phyloP scores from a whole-genome alignment of 1,140 invertebrate species.

The Drosophila carrolli region DNA sequence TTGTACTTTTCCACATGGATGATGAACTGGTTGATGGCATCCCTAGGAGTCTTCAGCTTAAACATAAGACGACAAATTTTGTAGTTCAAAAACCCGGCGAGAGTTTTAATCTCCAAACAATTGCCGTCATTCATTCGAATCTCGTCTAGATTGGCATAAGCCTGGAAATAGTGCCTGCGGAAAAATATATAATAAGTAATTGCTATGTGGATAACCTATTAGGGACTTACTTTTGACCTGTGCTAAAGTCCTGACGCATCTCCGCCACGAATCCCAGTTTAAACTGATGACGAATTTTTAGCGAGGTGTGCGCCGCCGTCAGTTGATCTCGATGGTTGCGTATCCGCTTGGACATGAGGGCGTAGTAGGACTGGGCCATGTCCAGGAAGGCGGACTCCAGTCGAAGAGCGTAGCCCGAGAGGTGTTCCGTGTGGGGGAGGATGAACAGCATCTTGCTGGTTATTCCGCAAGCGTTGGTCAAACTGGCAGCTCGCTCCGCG shows the following conservation, averaged over 20 bases:
- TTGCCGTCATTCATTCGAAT: slow-evolving; percentile 95
- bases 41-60: slow-evolving; percentile 93
- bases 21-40: slow-evolving; percentile 97
- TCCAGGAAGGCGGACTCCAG: slow-evolving; percentile 97
- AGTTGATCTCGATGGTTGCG: slow-evolving; percentile 95
- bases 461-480: slow-evolving; percentile 96
- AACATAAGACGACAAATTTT: slow-evolving; percentile 97
- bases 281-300: slow-evolving; percentile 98
- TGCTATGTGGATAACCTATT: fast-evolving
- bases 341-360: slow-evolving; percentile 93
- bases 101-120: slow-evolving; percentile 95
- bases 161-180: slow-evolving; percentile 95
- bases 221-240: slow-evolving; percentile 92
- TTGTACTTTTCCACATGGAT: slow-evolving; percentile 96
- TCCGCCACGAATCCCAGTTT: slow-evolving; percentile 99
- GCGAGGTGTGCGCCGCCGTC: slow-evolving; percentile 94
- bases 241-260: slow-evolving; percentile 94
- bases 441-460: slow-evolving; percentile 96
- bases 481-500: slow-evolving; percentile 93
- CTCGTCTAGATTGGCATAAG: slow-evolving; percentile 95
- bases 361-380: slow-evolving; percentile 96
- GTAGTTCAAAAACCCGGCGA: slow-evolving; percentile 98
- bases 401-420: slow-evolving; percentile 87
- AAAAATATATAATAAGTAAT: slow-evolving; percentile 17
- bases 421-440: slow-evolving; percentile 94